Base-by-base conservation (phyloP, 2,797 vertebrate genomes). In the Labeo calbasu region DNA sequence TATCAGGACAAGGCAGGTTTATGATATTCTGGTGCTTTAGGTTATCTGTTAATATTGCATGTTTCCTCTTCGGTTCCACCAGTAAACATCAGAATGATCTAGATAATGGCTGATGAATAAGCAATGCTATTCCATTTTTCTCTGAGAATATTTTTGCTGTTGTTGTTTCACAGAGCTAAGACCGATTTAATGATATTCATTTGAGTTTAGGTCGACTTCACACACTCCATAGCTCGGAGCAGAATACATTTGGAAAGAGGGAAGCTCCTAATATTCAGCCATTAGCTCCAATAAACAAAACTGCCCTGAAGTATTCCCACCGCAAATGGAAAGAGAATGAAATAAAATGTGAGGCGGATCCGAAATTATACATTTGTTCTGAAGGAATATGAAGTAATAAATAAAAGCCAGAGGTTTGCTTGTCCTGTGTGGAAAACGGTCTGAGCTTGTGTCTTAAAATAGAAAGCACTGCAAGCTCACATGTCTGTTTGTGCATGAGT, bases 51-150 rank as follows among this genome's bases (percentile, higher is more conserved):
- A 79, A 79, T 82, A 51, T 82, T 73, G 55, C 70, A 76, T 3
- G 61, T 66, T 76, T 55, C 71, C 59, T 76, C 61, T 36, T 68
- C 73, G 2, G 32, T 46, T 76, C 32, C 48, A 12, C 55, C 21
- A 68, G 82, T 43, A 46, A 57, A 46, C 73, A 69, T 55, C 48
- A 59, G 48, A 28, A 79, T 79, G 85, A 85, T 48, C 73, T 83
- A 71, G 72, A 85, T 63, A 81, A 84, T 59, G 17, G 50, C 80
- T 36, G 40, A 85, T 77, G 51, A 88, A 84, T 86, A 86, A 84
- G 53, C 79, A 79, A 66, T 71, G 53, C 63, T 25, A 51, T 81
- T 84, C 84, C 53, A 63, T 79, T 79, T 80, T 61, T 68, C 78
- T 61, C 59, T 12, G 25, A 2, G 8, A 71, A 48, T 83, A 13